Evolutionary conservation across 2,797 vertebrate genomes (phyloP).

Genomic region (Tapera naevia): DNA sequence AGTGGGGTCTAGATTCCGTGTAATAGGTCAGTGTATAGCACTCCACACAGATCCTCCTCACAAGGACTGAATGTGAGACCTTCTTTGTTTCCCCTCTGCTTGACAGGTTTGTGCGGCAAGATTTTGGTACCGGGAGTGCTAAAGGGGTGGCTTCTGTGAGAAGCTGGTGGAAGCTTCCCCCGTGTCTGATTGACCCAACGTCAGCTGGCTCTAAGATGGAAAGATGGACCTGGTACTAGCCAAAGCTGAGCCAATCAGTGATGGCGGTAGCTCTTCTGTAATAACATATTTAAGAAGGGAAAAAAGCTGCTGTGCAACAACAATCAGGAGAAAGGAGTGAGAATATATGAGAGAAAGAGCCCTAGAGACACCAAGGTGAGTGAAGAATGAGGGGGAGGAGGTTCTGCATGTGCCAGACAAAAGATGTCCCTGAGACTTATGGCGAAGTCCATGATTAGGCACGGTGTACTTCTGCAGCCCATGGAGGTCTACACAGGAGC

Average conservation of each 20-base stretch:
- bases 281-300: not conserved
- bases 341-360: not conserved
- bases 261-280: not conserved
- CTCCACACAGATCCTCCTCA: not conserved
- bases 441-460: no score
- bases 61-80: not conserved
- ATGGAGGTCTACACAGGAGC: accelerated
- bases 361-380: not conserved
- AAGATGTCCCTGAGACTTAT: accelerated
- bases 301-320: no score
- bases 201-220: no score
- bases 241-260: not conserved
- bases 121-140: not conserved
- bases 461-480: not conserved
- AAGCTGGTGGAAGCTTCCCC: not conserved
- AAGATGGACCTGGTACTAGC: no score
- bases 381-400: not conserved
- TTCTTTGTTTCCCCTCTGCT: not conserved
- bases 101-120: not conserved
- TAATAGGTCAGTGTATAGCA: not conserved
- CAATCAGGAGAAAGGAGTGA: not conserved
- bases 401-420: accelerated
- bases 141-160: not conserved
- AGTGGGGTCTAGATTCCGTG: not conserved
- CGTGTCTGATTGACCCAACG: not conserved